Evolutionary conservation across 2,113 vertebrate species (phyloP).

Genomic region (Callipepla californica): DNA sequence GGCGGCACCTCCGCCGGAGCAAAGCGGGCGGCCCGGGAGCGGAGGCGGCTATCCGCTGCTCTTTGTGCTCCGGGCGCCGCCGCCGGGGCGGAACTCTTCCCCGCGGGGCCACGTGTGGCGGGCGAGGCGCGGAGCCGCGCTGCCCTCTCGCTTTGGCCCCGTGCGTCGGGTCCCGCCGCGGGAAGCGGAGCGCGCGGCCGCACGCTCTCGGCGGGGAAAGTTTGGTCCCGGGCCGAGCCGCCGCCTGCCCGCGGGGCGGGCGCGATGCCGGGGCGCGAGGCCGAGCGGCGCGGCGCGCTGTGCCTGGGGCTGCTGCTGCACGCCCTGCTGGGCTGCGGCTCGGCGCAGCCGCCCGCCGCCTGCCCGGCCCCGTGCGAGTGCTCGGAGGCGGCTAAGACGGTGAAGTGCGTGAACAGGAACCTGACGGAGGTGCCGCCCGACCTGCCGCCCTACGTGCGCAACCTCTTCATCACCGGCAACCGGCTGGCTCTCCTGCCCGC

Average conservation of each 20-base stretch:
- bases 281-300: slow-evolving; percentile 52
- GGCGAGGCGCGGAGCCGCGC: not conserved
- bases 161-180: not conserved
- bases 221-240: not conserved
- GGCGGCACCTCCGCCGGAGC: no score
- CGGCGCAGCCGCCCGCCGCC: slow-evolving; percentile 50
- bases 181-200: not conserved
- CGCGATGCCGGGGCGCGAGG: slow-evolving; percentile 58
- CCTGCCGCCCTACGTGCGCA: slow-evolving; percentile 83
- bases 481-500: slow-evolving; percentile 73
- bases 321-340: slow-evolving; percentile 66
- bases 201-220: not conserved
- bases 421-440: slow-evolving; percentile 83
- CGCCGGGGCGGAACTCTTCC: no score
- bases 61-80: no score
- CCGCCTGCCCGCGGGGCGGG: not conserved
- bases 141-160: not conserved
- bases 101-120: not conserved
- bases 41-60: not conserved
- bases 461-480: slow-evolving; percentile 87
- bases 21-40: not conserved
- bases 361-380: slow-evolving; percentile 89
- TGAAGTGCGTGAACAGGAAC: slow-evolving; percentile 87
- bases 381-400: slow-evolving; percentile 74
- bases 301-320: slow-evolving; percentile 48